Conservation (phyloP, 2,113 vertebrate genomes). For the Xiphophorus hellerii region DNA sequence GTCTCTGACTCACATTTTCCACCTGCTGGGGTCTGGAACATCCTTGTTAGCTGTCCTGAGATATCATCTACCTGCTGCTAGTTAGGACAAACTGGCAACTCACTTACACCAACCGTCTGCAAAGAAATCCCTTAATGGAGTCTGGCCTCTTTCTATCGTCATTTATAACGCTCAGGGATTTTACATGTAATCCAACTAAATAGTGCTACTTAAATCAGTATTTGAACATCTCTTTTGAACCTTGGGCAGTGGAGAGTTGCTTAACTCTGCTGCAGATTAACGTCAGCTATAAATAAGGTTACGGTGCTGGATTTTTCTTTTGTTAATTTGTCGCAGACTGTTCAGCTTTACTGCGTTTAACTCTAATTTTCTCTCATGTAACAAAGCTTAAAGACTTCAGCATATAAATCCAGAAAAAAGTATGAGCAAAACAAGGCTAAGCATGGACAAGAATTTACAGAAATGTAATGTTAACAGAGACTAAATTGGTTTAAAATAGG, state of each 20-base stretch:
- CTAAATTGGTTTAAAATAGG: too few relatives aligned
- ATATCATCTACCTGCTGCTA: neutral
- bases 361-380: neutral
- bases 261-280: constrained; percentile 31
- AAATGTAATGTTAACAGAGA: too few relatives aligned
- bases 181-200: constrained; percentile 56
- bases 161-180: constrained; percentile 51
- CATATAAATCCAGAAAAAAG: too few relatives aligned
- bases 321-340: constrained; percentile 46
- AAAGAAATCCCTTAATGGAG: constrained; percentile 45
- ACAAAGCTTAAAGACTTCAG: too few relatives aligned
- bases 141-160: constrained; percentile 29
- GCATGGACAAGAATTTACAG: too few relatives aligned
- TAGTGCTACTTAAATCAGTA: constrained; percentile 43
- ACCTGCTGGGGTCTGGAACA: neutral
- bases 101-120: constrained; percentile 7
- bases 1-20: neutral
- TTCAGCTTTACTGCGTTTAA: constrained; percentile 38
- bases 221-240: constrained; percentile 47
- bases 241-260: constrained; percentile 21
- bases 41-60: neutral
- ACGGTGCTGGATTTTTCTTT: constrained; percentile 45
- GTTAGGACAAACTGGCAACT: constrained; percentile 2
- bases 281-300: constrained; percentile 43
- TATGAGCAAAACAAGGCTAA: too few relatives aligned